phyloP scores from a whole-genome alignment of 2,888 invertebrate species.

The Tetragnatha montana region DNA sequence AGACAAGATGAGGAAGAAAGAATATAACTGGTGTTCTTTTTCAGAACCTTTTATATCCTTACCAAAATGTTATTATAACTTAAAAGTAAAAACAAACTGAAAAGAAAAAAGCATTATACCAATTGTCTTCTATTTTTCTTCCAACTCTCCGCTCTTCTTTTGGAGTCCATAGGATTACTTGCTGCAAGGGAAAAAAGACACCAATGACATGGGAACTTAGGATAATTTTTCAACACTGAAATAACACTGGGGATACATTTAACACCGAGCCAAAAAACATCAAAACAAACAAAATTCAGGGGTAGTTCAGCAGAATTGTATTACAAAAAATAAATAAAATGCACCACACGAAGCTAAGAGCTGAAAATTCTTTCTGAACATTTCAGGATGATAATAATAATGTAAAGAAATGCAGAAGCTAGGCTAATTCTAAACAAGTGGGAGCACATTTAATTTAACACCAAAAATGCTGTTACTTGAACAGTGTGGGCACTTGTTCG shows the following conservation, averaged over 20 bases:
- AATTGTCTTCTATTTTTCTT: slow-evolving; percentile 96
- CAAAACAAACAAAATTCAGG: background rate
- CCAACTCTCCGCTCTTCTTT: slow-evolving; percentile 98
- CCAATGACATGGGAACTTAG: background rate
- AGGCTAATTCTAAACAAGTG: too few relatives aligned
- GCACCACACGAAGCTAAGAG: too few relatives aligned
- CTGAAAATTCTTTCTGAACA: too few relatives aligned
- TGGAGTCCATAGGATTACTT: slow-evolving; percentile 94
- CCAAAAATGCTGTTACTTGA: too few relatives aligned
- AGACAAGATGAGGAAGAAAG: too few relatives aligned
- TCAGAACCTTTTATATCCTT: background rate
- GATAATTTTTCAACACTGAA: background rate
- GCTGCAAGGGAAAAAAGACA: slow-evolving; percentile 75
- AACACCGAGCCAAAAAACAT: background rate
- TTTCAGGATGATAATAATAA: too few relatives aligned
- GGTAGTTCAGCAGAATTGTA: too few relatives aligned
- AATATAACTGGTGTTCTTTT: background rate
- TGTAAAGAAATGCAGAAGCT: too few relatives aligned
- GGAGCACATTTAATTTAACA: too few relatives aligned
- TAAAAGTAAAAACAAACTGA: background rate
- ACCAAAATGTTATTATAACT: background rate
- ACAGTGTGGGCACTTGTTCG: too few relatives aligned
- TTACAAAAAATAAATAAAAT: too few relatives aligned
- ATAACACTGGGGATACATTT: background rate
- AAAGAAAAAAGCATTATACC: slow-evolving; percentile 76